Evolutionary conservation across 2,888 invertebrate species (phyloP), one percentile per base, ranked within the genome.

Genomic region (Diaprepes abbreviatus): DNA sequence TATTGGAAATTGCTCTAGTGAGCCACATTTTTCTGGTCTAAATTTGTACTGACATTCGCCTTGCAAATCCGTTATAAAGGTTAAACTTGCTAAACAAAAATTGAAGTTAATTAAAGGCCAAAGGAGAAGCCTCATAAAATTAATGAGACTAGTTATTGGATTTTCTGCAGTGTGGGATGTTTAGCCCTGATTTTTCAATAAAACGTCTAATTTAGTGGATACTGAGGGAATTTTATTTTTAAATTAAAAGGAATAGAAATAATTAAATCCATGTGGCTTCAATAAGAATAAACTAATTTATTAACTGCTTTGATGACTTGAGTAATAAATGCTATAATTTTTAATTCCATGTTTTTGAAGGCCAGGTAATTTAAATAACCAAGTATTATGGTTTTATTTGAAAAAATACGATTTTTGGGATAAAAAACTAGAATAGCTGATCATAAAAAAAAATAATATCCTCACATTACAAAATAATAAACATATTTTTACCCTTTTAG

Each of bases 21-120:
- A 82, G 75, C 82, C 82, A 82, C 82, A 83, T 83, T 65, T 48
- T 28, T 17, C 40, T 16, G 16, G 28, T 28, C 28, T 50, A 50
- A 50, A 33, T 35, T 43, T 19, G 33, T 10, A 33, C 33, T 48
- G 43, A 19, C 28, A 48, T 58, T 58, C 38, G 43, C 57, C 52
- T 54, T 45, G 60, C 33, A 48, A 45, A 48, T 33, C 21, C 19
- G 17, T 35, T 50, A 50, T 28, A 60, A 54, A 55, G 63, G 63
- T 63, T 33, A 50, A 65, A 64, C 54, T 52, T 31, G 54, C 70
- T 60, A 74, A 71, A 69, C 73, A 74, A 57, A 76, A 73, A 75
- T 76, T 71, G 73, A 73, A 66, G 72, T 72, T 74, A 76, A 78
- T 75, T 72, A 73, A 74, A 74, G 74, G 73, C 72, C 74, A 77